These are phyloP conservation scores for Emesis furor DNA, from an alignment of 2,888 invertebrate genomes.

Conservation along the genomic window DNA sequence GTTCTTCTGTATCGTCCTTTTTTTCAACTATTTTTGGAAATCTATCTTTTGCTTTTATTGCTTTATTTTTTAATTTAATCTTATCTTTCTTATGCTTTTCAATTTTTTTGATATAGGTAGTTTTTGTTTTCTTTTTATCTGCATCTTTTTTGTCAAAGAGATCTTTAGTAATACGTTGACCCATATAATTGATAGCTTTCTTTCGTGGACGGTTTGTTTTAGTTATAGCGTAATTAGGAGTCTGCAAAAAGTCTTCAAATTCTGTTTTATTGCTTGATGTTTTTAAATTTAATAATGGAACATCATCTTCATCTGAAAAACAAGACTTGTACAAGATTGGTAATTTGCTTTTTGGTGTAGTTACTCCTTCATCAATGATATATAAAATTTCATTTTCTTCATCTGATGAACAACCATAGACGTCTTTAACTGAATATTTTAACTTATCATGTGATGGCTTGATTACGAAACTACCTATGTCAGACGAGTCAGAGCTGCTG, in stretches of 20 bases:
- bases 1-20: neutral
- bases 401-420: slow-evolving; percentile 1
- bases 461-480: no score
- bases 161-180: slow-evolving; percentile 29
- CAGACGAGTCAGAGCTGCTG: no score
- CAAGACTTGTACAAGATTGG: neutral
- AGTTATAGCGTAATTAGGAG: slow-evolving; percentile 5
- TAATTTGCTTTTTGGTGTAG: no score
- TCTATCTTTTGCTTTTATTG: neutral
- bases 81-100: neutral
- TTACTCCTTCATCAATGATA: neutral
- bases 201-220: neutral
- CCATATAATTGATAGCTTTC: slow-evolving; percentile 23
- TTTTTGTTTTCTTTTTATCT: neutral
- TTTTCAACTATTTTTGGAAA: neutral
- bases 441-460: neutral
- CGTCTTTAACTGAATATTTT: slow-evolving; percentile 6
- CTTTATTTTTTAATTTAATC: neutral
- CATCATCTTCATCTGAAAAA: neutral
- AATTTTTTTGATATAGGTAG: neutral
- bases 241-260: no score
- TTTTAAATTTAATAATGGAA: neutral
- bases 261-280: neutral
- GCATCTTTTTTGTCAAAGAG: slow-evolving; percentile 24
- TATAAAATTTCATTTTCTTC: slow-evolving; percentile 2